Conservation (phyloP, 2,113 vertebrate genomes). For the Andinoacara biseriatus region DNA sequence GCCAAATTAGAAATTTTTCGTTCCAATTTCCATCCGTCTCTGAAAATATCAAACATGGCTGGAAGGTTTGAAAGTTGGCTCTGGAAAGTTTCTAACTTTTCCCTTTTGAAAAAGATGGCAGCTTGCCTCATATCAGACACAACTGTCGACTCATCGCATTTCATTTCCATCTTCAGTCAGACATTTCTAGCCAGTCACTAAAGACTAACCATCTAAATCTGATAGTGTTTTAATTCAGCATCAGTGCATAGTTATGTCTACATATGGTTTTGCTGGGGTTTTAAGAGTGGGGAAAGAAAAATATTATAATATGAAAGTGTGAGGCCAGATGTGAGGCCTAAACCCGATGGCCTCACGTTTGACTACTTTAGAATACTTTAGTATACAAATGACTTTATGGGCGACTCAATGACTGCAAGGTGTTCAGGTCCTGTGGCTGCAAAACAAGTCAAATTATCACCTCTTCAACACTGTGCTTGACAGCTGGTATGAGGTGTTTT, state of each 20-base stretch:
- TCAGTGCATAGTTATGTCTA: background rate
- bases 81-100: background rate
- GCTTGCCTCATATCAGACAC: background rate
- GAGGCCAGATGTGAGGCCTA: background rate
- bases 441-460: background rate
- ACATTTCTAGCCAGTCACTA: background rate
- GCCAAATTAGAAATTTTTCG: background rate
- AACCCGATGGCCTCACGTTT: background rate
- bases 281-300: background rate
- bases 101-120: background rate
- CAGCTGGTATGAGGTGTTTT: background rate
- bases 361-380: background rate
- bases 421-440: background rate
- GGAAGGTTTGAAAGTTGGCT: background rate
- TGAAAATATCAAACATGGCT: background rate
- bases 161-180: background rate
- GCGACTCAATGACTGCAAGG: background rate
- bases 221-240: background rate
- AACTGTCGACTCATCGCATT: background rate
- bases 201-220: background rate
- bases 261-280: background rate
- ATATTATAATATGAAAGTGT: background rate
- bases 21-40: background rate
- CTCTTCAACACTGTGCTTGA: background rate
- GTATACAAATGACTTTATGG: background rate